A percentile compares a stretch with the other conserved stretches of the same genome.
Evolutionary conservation across 2,888 invertebrate genomes (phyloP).

Genomic region (Augochlorella aurata): DNA sequence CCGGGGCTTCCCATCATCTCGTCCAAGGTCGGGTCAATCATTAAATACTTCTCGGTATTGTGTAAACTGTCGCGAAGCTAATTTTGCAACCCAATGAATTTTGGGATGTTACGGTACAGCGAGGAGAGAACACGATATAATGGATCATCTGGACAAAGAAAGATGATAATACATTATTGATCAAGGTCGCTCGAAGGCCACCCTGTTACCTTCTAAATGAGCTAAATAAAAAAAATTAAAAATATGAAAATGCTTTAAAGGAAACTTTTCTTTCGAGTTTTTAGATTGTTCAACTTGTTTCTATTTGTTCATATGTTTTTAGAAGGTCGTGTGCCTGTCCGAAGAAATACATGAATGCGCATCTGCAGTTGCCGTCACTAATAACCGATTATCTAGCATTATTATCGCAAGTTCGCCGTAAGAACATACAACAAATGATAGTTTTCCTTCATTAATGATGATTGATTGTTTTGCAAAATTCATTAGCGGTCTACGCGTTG

Average conservation of each 20-base stretch:
- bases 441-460: background rate
- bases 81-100: background rate
- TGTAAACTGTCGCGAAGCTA: too few species aligned
- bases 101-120: background rate
- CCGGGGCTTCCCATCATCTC: background rate
- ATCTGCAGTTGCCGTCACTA: background rate
- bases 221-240: too few species aligned
- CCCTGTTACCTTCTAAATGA: too few species aligned
- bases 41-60: background rate
- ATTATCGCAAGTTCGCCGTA: background rate
- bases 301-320: background rate
- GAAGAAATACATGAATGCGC: background rate
- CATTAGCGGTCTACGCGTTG: background rate
- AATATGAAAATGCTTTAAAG: too few species aligned
- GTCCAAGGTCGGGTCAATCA: slow-evolving; percentile 1
- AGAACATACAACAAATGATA: background rate
- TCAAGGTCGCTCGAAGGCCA: background rate
- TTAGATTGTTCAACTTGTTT: background rate
- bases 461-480: background rate
- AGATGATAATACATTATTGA: background rate
- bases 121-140: background rate
- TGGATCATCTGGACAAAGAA: background rate
- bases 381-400: background rate
- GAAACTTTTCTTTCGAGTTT: too few species aligned
- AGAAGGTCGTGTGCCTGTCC: background rate